Evolutionary conservation across 2,113 vertebrate genomes (phyloP), one percentile per base, ranked within the genome.

Genomic region (Ploceus nigricollis): DNA sequence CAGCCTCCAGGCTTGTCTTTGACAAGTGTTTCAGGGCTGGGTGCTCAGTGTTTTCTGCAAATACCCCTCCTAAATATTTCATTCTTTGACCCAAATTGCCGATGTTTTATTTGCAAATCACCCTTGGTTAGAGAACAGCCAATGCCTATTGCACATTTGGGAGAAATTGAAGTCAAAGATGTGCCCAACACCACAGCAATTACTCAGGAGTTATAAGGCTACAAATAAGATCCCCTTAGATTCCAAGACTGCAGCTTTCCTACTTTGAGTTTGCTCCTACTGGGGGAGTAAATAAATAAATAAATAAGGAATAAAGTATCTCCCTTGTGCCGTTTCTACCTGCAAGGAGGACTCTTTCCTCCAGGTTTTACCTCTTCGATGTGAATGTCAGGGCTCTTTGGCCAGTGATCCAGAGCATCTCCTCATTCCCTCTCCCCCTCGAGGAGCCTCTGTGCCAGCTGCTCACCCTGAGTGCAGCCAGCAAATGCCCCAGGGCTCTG

Each of bases 101-200:
- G 10, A 1, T 6, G 2, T 18, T 54, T 77, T 24, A 11, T 90
- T 69, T 82, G 61, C 53, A 79, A 42, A 23, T 50, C 57, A 21
- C 10, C 66, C 18, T 61, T 28, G 50, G 7, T 61, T 15, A 60
- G 44, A 48, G 63, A 44, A 58, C 45, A 70, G 33, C 40, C 44
- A 7, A 18, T 54, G n/a, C 39, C 33, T 1, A 0, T 33, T 40
- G 72, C 16, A 37, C 0, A 0, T 7, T 9, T 10, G 5, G 8
- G 40, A 40, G 11, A 51, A 45, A 66, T 18, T 13, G 42, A n/a
- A 63, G 47, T 65, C 58, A 11, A 7, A 58, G 68, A 20, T 23
- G 14, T 64, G 35, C 51, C 53, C 47, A 28, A 5, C 22, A 14
- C 20, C 24, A 2, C 10, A 15, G 45, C 18, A 42, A 6, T 63